A percentile compares a stretch with the other conserved stretches of the same genome.
These are phyloP conservation scores for Heliothis subflexa DNA, from an alignment of 1,140 invertebrate species.

Conservation along the genomic window DNA sequence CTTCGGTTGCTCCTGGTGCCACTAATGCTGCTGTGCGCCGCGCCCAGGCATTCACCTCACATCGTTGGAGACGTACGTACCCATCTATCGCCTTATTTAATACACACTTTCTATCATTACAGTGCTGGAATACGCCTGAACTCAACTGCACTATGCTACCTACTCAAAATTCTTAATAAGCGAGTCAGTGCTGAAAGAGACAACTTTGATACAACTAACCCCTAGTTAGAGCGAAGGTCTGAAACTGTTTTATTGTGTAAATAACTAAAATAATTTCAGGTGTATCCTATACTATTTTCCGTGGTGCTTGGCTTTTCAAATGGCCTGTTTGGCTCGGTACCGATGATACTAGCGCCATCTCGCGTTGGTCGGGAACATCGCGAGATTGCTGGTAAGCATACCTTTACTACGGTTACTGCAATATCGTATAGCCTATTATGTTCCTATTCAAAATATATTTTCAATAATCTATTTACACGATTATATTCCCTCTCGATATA, in stretches of 20 bases:
- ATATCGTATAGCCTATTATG: no score
- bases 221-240: no score
- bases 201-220: no score
- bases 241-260: background rate
- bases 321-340: slow-evolving; percentile 95
- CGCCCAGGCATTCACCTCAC: slow-evolving; percentile 90
- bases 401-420: background rate
- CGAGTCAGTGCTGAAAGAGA: background rate
- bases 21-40: slow-evolving; percentile 92
- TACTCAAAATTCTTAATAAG: background rate
- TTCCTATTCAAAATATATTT: no score
- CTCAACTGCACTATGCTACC: background rate
- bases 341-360: slow-evolving; percentile 95
- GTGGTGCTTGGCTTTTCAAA: slow-evolving; percentile 93
- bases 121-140: background rate
- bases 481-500: no score
- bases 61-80: slow-evolving; percentile 88
- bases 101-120: no score
- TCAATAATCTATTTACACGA: no score
- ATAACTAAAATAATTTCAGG: slow-evolving; percentile 60
- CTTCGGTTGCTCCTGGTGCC: slow-evolving; percentile 92
- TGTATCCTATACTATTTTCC: slow-evolving; percentile 89
- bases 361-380: slow-evolving; percentile 88
- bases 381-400: slow-evolving; percentile 79
- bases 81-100: background rate